Percentiles rank a stretch among this genome's conserved stretches.
phyloP scores from a whole-genome alignment of 2,113 vertebrate species.

The Maccullochella peelii region DNA sequence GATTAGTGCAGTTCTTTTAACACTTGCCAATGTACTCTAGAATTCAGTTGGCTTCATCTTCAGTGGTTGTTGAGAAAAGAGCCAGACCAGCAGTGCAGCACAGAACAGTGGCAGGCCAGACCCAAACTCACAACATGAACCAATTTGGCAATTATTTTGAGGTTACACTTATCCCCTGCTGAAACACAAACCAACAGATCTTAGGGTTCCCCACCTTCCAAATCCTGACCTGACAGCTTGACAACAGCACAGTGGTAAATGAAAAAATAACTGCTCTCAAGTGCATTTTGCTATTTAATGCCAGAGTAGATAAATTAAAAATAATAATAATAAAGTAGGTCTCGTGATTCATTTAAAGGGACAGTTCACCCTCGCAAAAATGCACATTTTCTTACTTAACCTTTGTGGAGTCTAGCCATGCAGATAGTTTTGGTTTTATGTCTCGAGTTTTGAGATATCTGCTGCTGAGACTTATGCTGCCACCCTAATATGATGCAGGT shows the following conservation, averaged over 20 bases:
- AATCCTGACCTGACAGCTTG: not conserved
- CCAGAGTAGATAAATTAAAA: not conserved
- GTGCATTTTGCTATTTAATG: not conserved
- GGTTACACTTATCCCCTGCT: not conserved
- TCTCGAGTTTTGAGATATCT: not conserved
- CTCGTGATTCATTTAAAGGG: not conserved
- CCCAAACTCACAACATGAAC: conserved; percentile 20
- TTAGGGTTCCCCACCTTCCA: not conserved
- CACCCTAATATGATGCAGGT: not conserved
- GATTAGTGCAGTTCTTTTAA: conserved; percentile 23
- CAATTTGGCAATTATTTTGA: conserved; percentile 17
- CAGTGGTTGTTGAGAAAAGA: conserved; percentile 21
- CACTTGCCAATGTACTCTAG: conserved; percentile 25
- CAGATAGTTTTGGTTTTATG: not conserved
- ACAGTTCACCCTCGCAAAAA: not conserved
- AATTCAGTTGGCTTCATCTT: conserved; percentile 19
- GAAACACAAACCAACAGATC: conserved; percentile 2
- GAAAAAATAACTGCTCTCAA: conserved; percentile 16
- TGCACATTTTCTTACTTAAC: not conserved
- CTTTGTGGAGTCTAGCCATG: not conserved
- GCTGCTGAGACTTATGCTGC: not conserved
- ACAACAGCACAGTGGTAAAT: not conserved
- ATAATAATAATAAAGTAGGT: not conserved
- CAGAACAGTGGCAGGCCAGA: conserved; percentile 4
- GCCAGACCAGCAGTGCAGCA: not conserved